Conservation (phyloP, 1,140 invertebrate genomes). For the Schlechtendalia chinensis region DNA sequence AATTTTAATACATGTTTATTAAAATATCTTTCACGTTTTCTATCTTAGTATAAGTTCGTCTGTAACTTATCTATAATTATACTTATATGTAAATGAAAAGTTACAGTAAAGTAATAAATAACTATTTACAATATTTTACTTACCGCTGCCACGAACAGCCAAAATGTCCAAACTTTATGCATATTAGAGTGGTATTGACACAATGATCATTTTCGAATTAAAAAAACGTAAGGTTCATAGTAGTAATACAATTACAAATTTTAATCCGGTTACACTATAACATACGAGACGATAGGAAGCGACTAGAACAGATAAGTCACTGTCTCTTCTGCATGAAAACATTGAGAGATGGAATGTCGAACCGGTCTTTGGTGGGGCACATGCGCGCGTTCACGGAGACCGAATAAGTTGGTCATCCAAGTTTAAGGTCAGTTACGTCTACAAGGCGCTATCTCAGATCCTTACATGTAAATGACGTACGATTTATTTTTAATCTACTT, state of each 20-base stretch:
- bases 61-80: no score
- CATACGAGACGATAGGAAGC: constrained; percentile 13
- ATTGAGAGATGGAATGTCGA: constrained; percentile 17
- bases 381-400: constrained; percentile 42
- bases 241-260: neutral
- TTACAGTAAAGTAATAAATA: neutral
- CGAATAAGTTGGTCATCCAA: constrained; percentile 50
- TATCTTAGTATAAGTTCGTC: no score
- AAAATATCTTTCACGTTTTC: no score
- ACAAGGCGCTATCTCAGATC: constrained; percentile 9
- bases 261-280: neutral
- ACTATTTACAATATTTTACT: neutral
- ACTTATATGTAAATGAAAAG: no score
- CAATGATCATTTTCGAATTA: neutral
- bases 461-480: neutral
- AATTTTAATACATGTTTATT: no score
- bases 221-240: neutral
- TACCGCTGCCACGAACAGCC: constrained; percentile 32
- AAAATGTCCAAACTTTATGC: constrained; percentile 36
- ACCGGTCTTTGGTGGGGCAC: constrained; percentile 47
- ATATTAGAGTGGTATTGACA: neutral
- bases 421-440: constrained; percentile 48
- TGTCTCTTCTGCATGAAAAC: constrained; percentile 17
- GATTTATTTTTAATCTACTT: neutral
- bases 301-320: constrained; percentile 41